phyloP scores from a whole-genome alignment of 2,888 invertebrate species.

The Dolomedes plantarius region DNA sequence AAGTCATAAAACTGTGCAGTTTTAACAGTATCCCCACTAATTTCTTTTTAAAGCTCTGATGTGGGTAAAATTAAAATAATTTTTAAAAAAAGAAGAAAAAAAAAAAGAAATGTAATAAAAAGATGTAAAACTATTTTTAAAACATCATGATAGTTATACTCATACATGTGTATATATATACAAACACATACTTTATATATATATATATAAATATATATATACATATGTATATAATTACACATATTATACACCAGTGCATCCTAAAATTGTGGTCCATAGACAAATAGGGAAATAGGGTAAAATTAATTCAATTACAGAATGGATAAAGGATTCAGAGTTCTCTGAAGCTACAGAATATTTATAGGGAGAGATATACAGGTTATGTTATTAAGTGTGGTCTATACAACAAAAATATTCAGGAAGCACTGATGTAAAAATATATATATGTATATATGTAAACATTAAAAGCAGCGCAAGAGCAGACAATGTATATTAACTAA shows the following conservation, averaged over 20 bases:
- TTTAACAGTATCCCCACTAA: constrained; percentile 71
- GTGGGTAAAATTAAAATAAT: constrained; percentile 64
- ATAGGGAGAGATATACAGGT: too few relatives aligned
- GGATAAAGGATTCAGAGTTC: too few relatives aligned
- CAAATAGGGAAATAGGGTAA: too few relatives aligned
- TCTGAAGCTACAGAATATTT: too few relatives aligned
- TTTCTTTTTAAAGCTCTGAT: constrained; percentile 70
- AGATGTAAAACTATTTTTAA: constrained; percentile 17
- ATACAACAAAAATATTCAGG: too few relatives aligned
- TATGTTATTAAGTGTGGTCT: too few relatives aligned
- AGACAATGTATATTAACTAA: neutral
- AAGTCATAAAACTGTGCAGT: constrained; percentile 72
- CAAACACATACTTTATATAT: neutral
- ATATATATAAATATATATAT: neutral
- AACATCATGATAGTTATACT: neutral
- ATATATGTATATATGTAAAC: constrained; percentile 1
- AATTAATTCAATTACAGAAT: too few relatives aligned
- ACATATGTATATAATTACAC: neutral
- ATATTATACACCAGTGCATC: neutral
- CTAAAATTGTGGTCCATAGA: neutral
- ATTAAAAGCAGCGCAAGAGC: neutral
- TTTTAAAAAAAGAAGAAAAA: neutral
- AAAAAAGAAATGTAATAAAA: constrained; percentile 21
- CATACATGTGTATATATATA: constrained; percentile 1
- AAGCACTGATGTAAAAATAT: neutral